phyloP scores from a whole-genome alignment of 1,140 invertebrate genomes.

The Hirudo medicinalis region DNA sequence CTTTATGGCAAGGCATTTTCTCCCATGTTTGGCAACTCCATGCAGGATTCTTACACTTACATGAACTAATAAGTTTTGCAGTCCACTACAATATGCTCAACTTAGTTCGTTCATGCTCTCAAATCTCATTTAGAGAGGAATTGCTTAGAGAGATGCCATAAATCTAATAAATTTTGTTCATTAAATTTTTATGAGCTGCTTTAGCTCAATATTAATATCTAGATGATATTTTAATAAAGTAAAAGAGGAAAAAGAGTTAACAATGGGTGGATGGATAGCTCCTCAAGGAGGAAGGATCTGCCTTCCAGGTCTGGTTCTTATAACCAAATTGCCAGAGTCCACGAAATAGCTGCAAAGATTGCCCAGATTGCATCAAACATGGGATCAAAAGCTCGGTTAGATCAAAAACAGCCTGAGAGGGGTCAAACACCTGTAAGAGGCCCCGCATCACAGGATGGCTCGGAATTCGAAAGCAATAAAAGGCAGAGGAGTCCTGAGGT shows the following conservation, averaged over 20 bases:
- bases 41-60: too few species aligned
- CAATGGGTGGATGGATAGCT: neutral
- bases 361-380: neutral
- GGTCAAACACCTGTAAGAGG: neutral
- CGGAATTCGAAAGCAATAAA: neutral
- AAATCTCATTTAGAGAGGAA: neutral
- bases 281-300: neutral
- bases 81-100: neutral
- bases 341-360: constrained; percentile 7
- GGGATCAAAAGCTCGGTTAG: neutral
- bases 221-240: neutral
- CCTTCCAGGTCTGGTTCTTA: neutral
- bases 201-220: neutral
- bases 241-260: neutral
- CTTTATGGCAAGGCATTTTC: too few species aligned
- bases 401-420: neutral
- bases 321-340: neutral
- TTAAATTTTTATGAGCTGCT: neutral
- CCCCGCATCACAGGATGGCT: neutral
- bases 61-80: neutral
- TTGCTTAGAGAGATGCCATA: neutral
- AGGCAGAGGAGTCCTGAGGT: too few species aligned
- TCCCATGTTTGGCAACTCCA: too few species aligned
- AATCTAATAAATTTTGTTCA: neutral
- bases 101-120: neutral